phyloP scores from a whole-genome alignment of 2,888 invertebrate genomes.

The Eugnorisma glareosa region DNA sequence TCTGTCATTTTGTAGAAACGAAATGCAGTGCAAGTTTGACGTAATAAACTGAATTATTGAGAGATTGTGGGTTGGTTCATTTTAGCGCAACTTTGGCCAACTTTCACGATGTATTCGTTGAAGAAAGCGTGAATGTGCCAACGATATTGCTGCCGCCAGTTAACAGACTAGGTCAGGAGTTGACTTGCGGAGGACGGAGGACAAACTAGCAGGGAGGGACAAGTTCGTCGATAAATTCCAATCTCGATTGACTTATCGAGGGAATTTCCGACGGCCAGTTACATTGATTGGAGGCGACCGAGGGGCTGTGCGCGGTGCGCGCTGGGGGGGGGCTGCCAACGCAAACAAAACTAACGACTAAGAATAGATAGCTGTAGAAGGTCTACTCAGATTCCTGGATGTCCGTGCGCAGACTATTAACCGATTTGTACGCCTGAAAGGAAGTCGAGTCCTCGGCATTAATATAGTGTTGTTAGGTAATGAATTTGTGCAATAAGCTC shows the following conservation, averaged over 20 bases:
- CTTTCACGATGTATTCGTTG: neutral
- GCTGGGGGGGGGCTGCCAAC: neutral
- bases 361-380: constrained; percentile 20
- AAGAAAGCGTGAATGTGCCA: constrained; percentile 1
- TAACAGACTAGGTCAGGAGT: constrained; percentile 36
- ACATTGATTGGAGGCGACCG: constrained; percentile 58
- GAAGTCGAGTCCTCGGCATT: too few species aligned
- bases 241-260: constrained; percentile 62
- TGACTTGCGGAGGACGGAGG: constrained; percentile 30
- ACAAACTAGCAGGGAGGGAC: constrained; percentile 43
- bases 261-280: constrained; percentile 61
- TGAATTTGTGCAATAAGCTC: neutral
- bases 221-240: constrained; percentile 63
- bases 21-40: neutral
- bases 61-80: neutral
- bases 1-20: neutral
- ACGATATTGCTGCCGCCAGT: constrained; percentile 18
- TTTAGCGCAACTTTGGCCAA: neutral
- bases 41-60: neutral
- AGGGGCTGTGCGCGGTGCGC: neutral
- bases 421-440: too few species aligned
- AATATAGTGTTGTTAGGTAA: neutral
- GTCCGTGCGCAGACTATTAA: neutral
- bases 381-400: neutral
- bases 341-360: constrained; percentile 43